These are phyloP conservation scores for Eumeta japonica DNA, from an alignment of 1,140 invertebrate species.

Conservation along the genomic window DNA sequence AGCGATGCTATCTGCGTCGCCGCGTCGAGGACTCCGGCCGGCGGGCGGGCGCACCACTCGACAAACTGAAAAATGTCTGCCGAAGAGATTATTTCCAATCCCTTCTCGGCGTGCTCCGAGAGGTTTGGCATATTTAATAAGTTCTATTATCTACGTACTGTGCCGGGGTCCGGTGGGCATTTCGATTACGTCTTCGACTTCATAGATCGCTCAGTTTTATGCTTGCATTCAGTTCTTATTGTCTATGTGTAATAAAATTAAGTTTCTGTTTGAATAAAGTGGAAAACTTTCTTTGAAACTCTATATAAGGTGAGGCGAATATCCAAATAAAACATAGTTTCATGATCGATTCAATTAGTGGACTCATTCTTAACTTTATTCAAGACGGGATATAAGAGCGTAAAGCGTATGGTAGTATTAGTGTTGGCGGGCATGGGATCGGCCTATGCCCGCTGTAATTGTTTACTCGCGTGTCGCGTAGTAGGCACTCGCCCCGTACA, in stretches of 20 bases:
- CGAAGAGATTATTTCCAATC: slow-evolving; percentile 36
- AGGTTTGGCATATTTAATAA: slow-evolving; percentile 44
- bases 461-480: slow-evolving; percentile 38
- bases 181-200: slow-evolving; percentile 46
- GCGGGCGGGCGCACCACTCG: slow-evolving; percentile 12
- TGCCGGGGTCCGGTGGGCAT: slow-evolving; percentile 26
- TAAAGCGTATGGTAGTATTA: too few relatives aligned
- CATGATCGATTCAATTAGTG: too few relatives aligned
- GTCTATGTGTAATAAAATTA: too few relatives aligned
- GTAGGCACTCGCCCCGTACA: slow-evolving; percentile 33
- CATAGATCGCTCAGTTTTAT: too few relatives aligned
- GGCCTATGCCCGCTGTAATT: slow-evolving; percentile 32
- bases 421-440: slow-evolving; percentile 6
- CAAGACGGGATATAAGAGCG: too few relatives aligned
- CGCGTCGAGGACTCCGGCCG: neutral
- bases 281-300: too few relatives aligned
- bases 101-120: slow-evolving; percentile 17
- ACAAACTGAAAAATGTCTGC: slow-evolving; percentile 34
- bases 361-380: too few relatives aligned
- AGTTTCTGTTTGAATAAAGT: too few relatives aligned
- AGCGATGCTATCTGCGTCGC: slow-evolving; percentile 30
- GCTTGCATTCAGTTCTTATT: slow-evolving; percentile 22
- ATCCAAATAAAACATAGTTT: too few relatives aligned
- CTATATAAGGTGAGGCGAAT: too few relatives aligned
- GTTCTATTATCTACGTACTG: slow-evolving; percentile 35